Conservation (phyloP, 2,797 vertebrate genomes). For the Gephyroberyx darwinii region DNA sequence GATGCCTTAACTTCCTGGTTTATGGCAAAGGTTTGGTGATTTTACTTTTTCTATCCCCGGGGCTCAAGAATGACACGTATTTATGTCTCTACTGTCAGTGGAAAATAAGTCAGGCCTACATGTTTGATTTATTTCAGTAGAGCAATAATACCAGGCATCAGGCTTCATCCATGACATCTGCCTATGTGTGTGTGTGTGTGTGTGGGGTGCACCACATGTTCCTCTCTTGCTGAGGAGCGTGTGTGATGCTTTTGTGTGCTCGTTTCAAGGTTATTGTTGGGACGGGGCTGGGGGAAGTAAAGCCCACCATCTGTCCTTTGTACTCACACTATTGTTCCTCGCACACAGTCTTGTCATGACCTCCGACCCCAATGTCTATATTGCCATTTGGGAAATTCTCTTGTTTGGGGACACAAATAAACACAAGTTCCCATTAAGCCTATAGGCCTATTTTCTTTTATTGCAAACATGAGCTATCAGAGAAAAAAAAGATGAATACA, state of each 20-base stretch:
- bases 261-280: conserved; percentile 69
- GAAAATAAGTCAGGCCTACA: conserved; percentile 20
- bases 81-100: not conserved
- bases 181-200: conserved; percentile 44
- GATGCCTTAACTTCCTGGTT: too few relatives aligned
- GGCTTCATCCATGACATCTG: conserved; percentile 44
- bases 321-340: conserved; percentile 67
- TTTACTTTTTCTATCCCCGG: too few relatives aligned
- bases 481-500: too few relatives aligned
- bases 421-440: not conserved
- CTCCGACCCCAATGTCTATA: conserved; percentile 19
- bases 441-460: not conserved
- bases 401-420: conserved; percentile 9
- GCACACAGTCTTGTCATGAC: conserved; percentile 43
- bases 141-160: conserved; percentile 11
- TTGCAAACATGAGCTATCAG: too few relatives aligned
- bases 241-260: conserved; percentile 66
- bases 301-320: conserved; percentile 76
- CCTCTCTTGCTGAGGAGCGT: conserved; percentile 31
- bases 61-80: not conserved
- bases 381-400: conserved; percentile 17
- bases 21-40: too few relatives aligned
- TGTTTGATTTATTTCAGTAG: conserved; percentile 15
- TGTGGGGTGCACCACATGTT: conserved; percentile 51
- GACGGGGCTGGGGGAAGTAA: conserved; percentile 41